Base-by-base conservation (phyloP, 2,888 invertebrate species). In the Dolichomitus sp. region DNA sequence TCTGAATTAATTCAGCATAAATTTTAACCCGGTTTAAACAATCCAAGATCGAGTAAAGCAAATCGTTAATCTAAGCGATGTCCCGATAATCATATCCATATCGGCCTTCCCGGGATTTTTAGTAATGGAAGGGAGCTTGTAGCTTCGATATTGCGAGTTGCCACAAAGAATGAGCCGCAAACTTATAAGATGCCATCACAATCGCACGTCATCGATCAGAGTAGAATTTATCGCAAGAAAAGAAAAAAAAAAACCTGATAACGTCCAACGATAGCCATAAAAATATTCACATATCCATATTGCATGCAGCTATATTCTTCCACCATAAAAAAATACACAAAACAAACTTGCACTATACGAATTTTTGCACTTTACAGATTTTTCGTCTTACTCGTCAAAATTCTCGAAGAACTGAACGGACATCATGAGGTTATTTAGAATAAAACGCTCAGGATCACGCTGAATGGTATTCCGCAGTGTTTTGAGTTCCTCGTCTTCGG, bases 331-430 rank as follows among this genome's bases (percentile, higher is more conserved):
- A 48, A 14, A 48, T 5, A 48, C 48, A 48, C 45, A 12, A 45
- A 17, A 48, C 4, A 17, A 48, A n/a, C n/a, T 2, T 12, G 45
- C 17, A 48, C 48, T 48, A 7, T 4, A 48, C 17, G 17, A 1
- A 48, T n/a, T 48, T 17, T 48, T 48, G 6, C n/a, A 7, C 14
- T 23, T 54, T 27, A 27, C 23, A 19, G 30, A 57, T 40, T 61
- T 17, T 42, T 63, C 30, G 27, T 11, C 95, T 95, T 93, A 97
- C 97, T 95, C 95, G 91, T 97, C 96, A 90, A 95, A 97, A 92
- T 97, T 96, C 85, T 96, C 96, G 89, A 97, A 97, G 94, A 98
- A 97, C 93, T 97, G 97, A 27, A 97, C 94, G 14, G 96, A 96
- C 91, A 97, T 95, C 74, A 97, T 94, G 77, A 97, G 95, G 91